Evolutionary conservation across 2,113 vertebrate species (phyloP).

Genomic region (Rhinoderma darwinii): DNA sequence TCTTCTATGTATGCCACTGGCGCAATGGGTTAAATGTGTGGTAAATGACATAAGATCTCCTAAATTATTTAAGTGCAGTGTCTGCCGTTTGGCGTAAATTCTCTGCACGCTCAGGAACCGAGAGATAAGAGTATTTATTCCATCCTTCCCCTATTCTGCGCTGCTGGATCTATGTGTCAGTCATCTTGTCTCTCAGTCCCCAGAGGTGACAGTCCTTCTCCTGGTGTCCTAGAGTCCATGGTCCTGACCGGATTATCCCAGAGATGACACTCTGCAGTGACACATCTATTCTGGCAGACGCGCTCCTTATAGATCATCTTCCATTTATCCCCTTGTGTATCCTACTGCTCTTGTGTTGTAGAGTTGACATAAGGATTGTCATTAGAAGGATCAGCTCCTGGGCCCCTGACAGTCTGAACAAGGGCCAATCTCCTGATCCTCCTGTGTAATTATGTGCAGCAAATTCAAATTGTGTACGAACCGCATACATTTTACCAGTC

Average conservation of each 20-base stretch:
- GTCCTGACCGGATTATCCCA: background rate
- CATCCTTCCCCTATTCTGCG: background rate
- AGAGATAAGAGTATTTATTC: background rate
- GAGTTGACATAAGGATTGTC: background rate
- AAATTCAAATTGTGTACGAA: too few relatives aligned
- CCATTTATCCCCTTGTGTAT: background rate
- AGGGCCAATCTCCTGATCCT: too few relatives aligned
- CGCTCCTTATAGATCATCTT: background rate
- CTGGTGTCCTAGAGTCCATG: background rate
- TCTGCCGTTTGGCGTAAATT: background rate
- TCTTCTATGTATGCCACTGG: background rate
- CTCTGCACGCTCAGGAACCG: background rate
- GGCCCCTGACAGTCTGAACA: too few relatives aligned
- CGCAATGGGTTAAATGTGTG: background rate
- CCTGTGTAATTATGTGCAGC: too few relatives aligned
- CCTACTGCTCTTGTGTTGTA: background rate
- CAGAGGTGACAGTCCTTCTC: background rate
- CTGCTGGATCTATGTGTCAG: background rate
- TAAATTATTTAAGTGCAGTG: conserved; percentile 22
- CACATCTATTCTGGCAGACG: background rate
- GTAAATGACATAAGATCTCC: background rate
- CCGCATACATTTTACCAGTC: too few relatives aligned
- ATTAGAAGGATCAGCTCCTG: background rate
- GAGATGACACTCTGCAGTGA: background rate
- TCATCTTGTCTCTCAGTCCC: background rate